A percentile compares a stretch with the other conserved stretches of the same genome.
phyloP scores from a whole-genome alignment of 2,888 invertebrate genomes.

The Ichneumoninae sp. region DNA sequence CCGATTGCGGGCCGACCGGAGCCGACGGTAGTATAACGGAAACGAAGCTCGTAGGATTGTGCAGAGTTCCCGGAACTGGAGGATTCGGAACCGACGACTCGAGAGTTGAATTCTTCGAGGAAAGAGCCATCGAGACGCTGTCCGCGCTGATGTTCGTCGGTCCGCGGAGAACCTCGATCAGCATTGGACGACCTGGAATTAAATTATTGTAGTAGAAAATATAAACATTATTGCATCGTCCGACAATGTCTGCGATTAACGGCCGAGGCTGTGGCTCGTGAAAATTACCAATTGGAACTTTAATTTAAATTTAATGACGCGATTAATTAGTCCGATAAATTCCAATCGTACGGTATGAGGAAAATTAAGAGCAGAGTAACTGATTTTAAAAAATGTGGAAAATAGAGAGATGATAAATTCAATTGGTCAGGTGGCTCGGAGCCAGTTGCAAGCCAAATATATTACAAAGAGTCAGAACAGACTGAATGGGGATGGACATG shows the following conservation, averaged over 20 bases:
- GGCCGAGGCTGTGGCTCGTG: too few relatives aligned
- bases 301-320: background rate
- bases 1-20: slow-evolving; percentile 53
- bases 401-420: background rate
- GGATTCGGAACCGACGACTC: slow-evolving; percentile 62
- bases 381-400: background rate
- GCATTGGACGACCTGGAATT: slow-evolving; percentile 70
- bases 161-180: slow-evolving; percentile 62
- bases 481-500: too few relatives aligned
- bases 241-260: background rate
- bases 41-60: slow-evolving; percentile 28
- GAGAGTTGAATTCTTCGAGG: slow-evolving; percentile 70
- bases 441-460: background rate
- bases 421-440: background rate
- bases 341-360: background rate
- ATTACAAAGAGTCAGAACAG: background rate
- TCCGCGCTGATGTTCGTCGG: slow-evolving; percentile 71
- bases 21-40: slow-evolving; percentile 45
- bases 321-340: background rate
- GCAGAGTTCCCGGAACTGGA: slow-evolving; percentile 14
- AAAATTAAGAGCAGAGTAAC: background rate
- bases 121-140: slow-evolving; percentile 18
- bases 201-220: background rate
- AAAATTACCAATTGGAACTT: background rate
- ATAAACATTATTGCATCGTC: background rate